These are phyloP conservation scores for Prionace glauca DNA, from an alignment of 2,797 vertebrate species.

Conservation along the genomic window DNA sequence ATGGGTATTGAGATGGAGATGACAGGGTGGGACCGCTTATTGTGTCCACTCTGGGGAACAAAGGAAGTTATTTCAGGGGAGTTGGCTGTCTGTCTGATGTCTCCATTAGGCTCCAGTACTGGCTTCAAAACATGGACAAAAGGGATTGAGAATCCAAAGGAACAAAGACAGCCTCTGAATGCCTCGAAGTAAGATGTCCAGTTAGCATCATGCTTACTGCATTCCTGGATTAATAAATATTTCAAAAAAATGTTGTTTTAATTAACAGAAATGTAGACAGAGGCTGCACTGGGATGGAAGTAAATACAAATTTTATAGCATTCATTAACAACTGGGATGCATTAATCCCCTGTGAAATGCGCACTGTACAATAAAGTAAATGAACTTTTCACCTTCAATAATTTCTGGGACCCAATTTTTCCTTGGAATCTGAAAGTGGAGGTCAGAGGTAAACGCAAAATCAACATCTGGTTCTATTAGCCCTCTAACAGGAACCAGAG, in stretches of 20 bases:
- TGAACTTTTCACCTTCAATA: background rate
- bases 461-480: background rate
- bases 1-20: conserved; percentile 33
- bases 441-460: background rate
- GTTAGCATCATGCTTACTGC: background rate
- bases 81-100: conserved; percentile 32
- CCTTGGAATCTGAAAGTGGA: background rate
- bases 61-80: conserved; percentile 34
- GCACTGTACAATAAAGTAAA: background rate
- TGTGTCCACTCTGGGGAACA: conserved; percentile 23
- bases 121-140: conserved; percentile 18
- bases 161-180: conserved; percentile 17
- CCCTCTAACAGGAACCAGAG: background rate
- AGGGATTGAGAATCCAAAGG: conserved; percentile 12
- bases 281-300: background rate
- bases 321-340: background rate
- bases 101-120: conserved; percentile 32
- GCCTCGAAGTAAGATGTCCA: conserved; percentile 27
- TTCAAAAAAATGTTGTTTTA: background rate
- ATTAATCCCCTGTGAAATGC: background rate
- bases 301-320: background rate
- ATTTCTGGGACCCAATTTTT: background rate
- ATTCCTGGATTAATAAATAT: conserved; percentile 4
- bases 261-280: background rate
- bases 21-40: conserved; percentile 10